Evolutionary conservation across 1,140 invertebrate genomes (phyloP).

Genomic region (Papilio polytes): DNA sequence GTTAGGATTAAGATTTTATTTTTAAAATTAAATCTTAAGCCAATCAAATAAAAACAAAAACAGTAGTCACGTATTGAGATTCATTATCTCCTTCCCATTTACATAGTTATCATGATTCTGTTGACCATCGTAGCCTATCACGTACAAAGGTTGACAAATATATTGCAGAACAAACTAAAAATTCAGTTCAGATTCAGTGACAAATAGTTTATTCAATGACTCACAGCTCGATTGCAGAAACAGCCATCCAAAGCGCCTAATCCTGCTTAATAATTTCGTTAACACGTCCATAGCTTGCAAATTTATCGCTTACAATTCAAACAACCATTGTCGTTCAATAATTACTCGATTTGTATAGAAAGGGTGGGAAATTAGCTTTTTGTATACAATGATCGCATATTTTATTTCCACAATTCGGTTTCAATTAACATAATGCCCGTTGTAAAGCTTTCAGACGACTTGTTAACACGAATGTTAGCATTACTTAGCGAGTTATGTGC

Average conservation of each 20-base stretch:
- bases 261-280: conserved; percentile 60
- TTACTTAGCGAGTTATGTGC: conserved; percentile 72
- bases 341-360: conserved; percentile 56
- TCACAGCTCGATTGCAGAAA: conserved; percentile 31
- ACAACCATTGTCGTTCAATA: conserved; percentile 56
- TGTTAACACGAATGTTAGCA: conserved; percentile 67
- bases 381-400: conserved; percentile 57
- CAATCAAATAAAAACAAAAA: background rate
- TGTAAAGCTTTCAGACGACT: conserved; percentile 54
- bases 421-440: conserved; percentile 72
- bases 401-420: conserved; percentile 79
- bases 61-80: background rate
- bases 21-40: no score
- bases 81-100: background rate
- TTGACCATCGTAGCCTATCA: background rate
- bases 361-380: conserved; percentile 75
- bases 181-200: conserved; percentile 15
- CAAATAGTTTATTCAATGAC: conserved; percentile 3
- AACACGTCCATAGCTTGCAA: conserved; percentile 61
- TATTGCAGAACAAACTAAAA: background rate
- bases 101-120: background rate
- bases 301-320: conserved; percentile 57
- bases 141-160: conserved; percentile 10
- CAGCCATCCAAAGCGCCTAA: conserved; percentile 44
- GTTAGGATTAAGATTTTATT: no score